Conservation (phyloP, 2,113 vertebrate species). For the Prunella himalayana region DNA sequence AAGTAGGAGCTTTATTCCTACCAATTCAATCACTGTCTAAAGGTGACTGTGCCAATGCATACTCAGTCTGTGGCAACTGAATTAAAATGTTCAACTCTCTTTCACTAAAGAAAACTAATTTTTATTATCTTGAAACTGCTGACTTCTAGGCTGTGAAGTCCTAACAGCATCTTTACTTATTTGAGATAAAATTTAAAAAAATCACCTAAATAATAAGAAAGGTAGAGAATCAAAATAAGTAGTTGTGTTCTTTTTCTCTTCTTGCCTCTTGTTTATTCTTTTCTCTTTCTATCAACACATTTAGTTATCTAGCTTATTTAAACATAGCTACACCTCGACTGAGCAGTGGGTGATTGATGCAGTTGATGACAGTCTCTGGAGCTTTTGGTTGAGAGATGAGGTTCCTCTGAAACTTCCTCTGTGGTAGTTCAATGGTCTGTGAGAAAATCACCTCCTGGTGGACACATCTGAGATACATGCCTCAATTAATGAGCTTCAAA, state of each 20-base stretch:
- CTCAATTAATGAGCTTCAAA: neutral
- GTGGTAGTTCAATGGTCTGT: neutral
- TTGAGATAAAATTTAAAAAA: accelerated
- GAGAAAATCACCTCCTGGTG: neutral
- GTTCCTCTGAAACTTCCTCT: neutral
- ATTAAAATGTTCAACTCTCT: neutral
- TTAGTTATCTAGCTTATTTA: neutral
- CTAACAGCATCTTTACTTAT: neutral
- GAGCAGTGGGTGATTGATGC: neutral
- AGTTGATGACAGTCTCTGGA: neutral
- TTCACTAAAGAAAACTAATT: neutral
- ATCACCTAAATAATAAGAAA: neutral
- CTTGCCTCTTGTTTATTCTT: neutral
- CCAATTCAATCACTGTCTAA: neutral
- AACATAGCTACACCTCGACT: neutral
- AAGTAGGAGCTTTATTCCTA: neutral
- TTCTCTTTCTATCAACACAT: neutral
- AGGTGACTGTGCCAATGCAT: neutral
- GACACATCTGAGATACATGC: neutral
- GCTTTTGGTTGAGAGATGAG: neutral
- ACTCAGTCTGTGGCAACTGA: neutral
- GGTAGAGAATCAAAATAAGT: neutral
- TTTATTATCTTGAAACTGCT: neutral
- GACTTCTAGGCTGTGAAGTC: neutral
- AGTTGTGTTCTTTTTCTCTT: neutral